Percentiles rank a stretch among this genome's conserved stretches.
These are phyloP conservation scores for Dascyllus trimaculatus DNA, from an alignment of 2,113 vertebrate species.

Conservation along the genomic window DNA sequence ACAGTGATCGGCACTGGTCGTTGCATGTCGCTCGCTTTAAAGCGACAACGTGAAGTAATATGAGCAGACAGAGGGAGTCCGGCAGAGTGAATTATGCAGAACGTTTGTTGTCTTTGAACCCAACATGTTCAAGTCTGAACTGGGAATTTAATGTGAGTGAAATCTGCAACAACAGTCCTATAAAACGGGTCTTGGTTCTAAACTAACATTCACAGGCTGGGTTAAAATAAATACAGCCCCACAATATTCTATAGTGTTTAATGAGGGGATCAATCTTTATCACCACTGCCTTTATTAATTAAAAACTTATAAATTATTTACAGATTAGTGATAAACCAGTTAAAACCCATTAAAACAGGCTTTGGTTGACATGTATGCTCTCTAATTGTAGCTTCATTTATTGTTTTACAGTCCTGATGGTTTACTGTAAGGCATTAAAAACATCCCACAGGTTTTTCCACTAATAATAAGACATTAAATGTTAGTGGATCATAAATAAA, in stretches of 20 bases:
- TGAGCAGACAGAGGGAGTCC: conserved; percentile 9
- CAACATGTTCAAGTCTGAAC: conserved; percentile 1
- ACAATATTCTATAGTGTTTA: not conserved
- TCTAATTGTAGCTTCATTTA: not conserved
- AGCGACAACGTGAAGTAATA: conserved; percentile 12
- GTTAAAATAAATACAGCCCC: no score
- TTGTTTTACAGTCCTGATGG: not conserved
- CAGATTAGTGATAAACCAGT: not conserved
- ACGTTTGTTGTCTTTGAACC: not conserved
- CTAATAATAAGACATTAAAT: not conserved
- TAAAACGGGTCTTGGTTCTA: not conserved
- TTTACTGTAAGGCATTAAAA: not conserved
- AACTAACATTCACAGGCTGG: not conserved
- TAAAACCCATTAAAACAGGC: not conserved
- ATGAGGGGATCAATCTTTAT: no score
- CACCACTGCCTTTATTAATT: not conserved
- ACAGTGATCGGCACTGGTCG: conserved; percentile 28
- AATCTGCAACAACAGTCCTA: not conserved
- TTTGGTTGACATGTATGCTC: not conserved
- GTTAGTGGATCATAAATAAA: not conserved
- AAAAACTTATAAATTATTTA: fast-evolving
- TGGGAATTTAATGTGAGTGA: not conserved
- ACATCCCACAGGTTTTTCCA: conserved; percentile 1
- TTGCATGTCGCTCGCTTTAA: conserved; percentile 33
- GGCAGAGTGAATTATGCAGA: not conserved